A percentile compares a stretch with the other conserved stretches of the same genome.
These are phyloP conservation scores for Frankliniella intonsa DNA, from an alignment of 2,888 invertebrate genomes.

Conservation along the genomic window DNA sequence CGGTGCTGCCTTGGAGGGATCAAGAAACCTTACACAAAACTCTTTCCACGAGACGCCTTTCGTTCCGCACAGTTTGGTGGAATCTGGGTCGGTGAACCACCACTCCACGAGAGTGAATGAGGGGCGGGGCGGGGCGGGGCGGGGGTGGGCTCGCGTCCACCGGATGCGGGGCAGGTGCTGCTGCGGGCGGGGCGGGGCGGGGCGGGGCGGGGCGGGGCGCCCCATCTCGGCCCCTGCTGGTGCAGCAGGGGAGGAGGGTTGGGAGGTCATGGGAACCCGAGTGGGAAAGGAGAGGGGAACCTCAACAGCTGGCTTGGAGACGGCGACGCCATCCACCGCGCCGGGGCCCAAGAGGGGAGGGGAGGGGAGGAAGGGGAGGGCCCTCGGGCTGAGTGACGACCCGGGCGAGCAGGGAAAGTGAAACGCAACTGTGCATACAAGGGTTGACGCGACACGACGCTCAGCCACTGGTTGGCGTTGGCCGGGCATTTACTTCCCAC, in stretches of 20 bases:
- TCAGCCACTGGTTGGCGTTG: neutral
- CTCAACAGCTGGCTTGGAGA: conserved; percentile 30
- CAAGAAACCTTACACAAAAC: neutral
- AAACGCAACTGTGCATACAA: conserved; percentile 19
- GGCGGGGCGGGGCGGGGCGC: neutral
- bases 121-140: conserved; percentile 32
- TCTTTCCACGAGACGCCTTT: conserved; percentile 31
- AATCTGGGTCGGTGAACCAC: conserved; percentile 39
- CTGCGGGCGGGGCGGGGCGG: conserved; percentile 20
- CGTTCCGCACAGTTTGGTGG: conserved; percentile 33
- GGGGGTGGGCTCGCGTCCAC: conserved; percentile 31
- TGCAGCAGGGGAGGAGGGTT: neutral
- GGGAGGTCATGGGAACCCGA: neutral
- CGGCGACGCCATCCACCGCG: neutral
- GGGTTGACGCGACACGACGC: neutral
- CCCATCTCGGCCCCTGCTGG: neutral
- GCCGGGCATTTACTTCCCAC: too few relatives aligned
- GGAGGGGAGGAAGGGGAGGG: neutral
- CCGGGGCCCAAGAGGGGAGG: neutral
- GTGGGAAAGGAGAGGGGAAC: conserved; percentile 33
- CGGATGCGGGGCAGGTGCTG: conserved; percentile 29
- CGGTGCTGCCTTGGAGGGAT: neutral
- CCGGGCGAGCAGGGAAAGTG: conserved; percentile 1
- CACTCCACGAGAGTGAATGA: conserved; percentile 19
- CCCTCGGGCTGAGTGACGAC: neutral